Evolutionary conservation across 2,113 vertebrate genomes (phyloP), one percentile per base, ranked within the genome.

Genomic region (Amblyornis subalaris): DNA sequence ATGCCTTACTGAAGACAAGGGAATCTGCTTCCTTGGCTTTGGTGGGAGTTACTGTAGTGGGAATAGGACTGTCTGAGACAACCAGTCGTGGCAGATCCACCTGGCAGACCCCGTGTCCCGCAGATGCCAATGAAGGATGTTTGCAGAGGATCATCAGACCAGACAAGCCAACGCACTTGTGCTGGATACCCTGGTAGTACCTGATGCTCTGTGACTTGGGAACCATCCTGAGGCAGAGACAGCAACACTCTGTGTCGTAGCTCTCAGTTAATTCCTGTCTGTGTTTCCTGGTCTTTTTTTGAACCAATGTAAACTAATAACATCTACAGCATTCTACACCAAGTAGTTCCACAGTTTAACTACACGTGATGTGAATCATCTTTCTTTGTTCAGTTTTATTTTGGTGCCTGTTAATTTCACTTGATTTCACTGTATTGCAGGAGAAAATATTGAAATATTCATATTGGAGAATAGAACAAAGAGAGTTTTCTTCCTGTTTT

Each of bases 21-120:
- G 28, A 57, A 85, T 38, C 23, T 69, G 74, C 55, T 40, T n/a
- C 51, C 62, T 26, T 17, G 38, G 12, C 23, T 85, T 76, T 77
- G 31, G 28, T 45, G 84, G 62, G 50, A 85, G 54, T 33, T 19
- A 2, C 9, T 31, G 47, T 0, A 12, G 35, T 35, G 60, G 64
- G 18, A 71, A 35, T 8, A 8, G 0, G 16, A 35, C 51, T 10
- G 17, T 3, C 0, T 18, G 29, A 55, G 50, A 51, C n/a, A 33
- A 31, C 6, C 33, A 36, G 69, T 3, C 22, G 3, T 2, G 12
- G 31, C 65, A 64, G 25, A 74, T 9, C 25, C 65, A 11, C 15
- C 50, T 23, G 58, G 51, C 17, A 61, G 45, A 22, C 4, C 18
- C n/a, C 4, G 4, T 13, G 54, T 48, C 14, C 64, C 48, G 50